Evolutionary conservation across 2,888 invertebrate genomes (phyloP).

Genomic region (Suillia variegata): DNA sequence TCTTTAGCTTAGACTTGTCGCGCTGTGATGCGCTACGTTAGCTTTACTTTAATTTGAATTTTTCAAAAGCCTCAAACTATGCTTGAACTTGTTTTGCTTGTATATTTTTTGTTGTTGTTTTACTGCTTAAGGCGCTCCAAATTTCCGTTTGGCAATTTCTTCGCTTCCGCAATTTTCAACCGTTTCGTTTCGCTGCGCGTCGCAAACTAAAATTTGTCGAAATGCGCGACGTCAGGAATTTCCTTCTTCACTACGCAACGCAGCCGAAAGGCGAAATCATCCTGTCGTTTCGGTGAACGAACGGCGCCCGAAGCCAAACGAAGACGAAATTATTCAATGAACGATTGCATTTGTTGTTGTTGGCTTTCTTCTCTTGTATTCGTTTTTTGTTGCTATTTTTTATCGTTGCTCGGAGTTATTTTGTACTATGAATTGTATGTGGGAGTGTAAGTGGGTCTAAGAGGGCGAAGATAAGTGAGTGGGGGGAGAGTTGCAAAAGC

Average conservation of each 20-base stretch:
- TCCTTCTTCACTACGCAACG: too few relatives aligned
- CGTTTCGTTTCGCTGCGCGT: constrained; percentile 32
- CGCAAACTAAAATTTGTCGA: constrained; percentile 38
- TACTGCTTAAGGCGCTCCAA: too few relatives aligned
- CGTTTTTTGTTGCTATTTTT: too few relatives aligned
- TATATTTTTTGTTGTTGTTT: too few relatives aligned
- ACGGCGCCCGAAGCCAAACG: constrained; percentile 1
- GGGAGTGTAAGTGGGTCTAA: background rate
- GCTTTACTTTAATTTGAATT: background rate
- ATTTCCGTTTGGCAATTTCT: background rate
- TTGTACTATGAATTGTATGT: too few relatives aligned
- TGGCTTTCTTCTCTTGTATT: too few relatives aligned
- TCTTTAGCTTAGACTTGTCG: too few relatives aligned
- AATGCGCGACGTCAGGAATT: background rate
- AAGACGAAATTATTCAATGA: constrained; percentile 4
- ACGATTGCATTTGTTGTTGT: too few relatives aligned
- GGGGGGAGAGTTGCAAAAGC: background rate
- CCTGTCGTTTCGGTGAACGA: background rate
- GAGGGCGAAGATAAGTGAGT: background rate
- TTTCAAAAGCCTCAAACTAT: too few relatives aligned
- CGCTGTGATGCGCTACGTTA: too few relatives aligned
- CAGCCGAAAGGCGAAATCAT: background rate
- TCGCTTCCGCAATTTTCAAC: constrained; percentile 6
- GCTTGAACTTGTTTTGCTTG: too few relatives aligned
- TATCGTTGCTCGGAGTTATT: too few relatives aligned